These are phyloP conservation scores for Ennomos quercinarius DNA, from an alignment of 2,888 invertebrate genomes.

Conservation along the genomic window DNA sequence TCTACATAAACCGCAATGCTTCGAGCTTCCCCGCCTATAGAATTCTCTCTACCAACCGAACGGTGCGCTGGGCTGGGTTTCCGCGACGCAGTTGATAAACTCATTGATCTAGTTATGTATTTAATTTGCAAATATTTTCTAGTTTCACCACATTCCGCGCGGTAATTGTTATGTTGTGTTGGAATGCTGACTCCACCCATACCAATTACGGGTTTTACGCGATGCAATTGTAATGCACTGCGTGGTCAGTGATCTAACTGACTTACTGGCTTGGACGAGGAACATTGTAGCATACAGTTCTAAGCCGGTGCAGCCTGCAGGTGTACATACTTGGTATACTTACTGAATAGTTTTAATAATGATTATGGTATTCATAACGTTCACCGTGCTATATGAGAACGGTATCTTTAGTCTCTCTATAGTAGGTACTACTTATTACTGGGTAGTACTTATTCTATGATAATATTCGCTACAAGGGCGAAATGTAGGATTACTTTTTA, in stretches of 20 bases:
- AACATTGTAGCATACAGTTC: conserved; percentile 25
- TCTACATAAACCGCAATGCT: too few relatives aligned
- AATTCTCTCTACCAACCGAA: neutral
- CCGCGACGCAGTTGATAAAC: conserved; percentile 45
- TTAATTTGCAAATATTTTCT: conserved; percentile 70
- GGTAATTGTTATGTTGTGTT: conserved; percentile 63
- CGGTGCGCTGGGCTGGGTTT: neutral
- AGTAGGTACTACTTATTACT: too few relatives aligned
- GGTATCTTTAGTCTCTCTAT: too few relatives aligned
- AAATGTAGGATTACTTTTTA: too few relatives aligned
- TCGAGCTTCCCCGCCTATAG: conserved; percentile 4
- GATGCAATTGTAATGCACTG: conserved; percentile 46
- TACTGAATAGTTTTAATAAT: conserved; percentile 42
- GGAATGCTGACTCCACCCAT: conserved; percentile 67
- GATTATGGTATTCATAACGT: conserved; percentile 47
- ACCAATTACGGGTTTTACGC: conserved; percentile 56
- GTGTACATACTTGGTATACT: conserved; percentile 50
- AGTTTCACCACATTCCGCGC: conserved; percentile 72
- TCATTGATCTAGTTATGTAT: conserved; percentile 57
- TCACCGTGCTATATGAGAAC: conserved; percentile 36
- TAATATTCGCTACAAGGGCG: too few relatives aligned
- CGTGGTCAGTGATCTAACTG: conserved; percentile 21
- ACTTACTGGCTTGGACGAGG: conserved; percentile 34
- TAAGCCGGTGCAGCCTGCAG: conserved; percentile 48
- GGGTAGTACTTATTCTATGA: too few relatives aligned